phyloP scores from a whole-genome alignment of 35 echinoderm and acorn worm genomes.

The Strongylocentrotus purpuratus region DNA sequence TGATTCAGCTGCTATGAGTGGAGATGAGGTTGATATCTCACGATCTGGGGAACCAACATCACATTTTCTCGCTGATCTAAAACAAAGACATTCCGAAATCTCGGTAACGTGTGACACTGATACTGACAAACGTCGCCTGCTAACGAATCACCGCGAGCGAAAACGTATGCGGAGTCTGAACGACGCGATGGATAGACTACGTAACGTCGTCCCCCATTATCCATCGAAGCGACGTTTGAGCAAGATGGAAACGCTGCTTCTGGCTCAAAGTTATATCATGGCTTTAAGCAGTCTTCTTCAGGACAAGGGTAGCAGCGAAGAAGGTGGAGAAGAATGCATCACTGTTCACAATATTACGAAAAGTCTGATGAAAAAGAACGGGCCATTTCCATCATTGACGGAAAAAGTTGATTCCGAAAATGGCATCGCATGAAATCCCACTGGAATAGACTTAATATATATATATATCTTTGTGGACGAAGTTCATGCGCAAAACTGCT shows the following conservation, averaged over 20 bases:
- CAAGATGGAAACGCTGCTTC: conserved; percentile 83
- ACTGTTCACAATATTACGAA: background rate
- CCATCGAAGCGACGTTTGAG: conserved; percentile 68
- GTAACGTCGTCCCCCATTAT: conserved; percentile 78
- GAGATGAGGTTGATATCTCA: background rate
- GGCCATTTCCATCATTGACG: background rate
- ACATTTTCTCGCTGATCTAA: background rate
- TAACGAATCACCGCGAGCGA: conserved; percentile 67
- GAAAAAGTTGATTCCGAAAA: background rate
- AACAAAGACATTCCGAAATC: background rate
- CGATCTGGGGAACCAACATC: background rate
- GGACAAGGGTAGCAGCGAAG: conserved; percentile 44
- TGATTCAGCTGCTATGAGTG: background rate
- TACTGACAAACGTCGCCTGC: conserved; percentile 47
- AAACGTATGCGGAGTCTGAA: conserved; percentile 71
- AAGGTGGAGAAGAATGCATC: background rate
- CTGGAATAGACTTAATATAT: too few relatives aligned
- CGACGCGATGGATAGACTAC: conserved; percentile 74
- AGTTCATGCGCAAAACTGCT: too few relatives aligned
- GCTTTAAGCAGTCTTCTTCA: conserved; percentile 66
- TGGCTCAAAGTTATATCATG: conserved; percentile 81
- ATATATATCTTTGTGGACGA: too few relatives aligned
- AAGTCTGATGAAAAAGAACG: background rate
- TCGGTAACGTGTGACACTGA: background rate
- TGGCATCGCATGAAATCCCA: background rate